Evolutionary conservation across 2,113 vertebrate species (phyloP).

Genomic region (Oreochromis tanganicae): DNA sequence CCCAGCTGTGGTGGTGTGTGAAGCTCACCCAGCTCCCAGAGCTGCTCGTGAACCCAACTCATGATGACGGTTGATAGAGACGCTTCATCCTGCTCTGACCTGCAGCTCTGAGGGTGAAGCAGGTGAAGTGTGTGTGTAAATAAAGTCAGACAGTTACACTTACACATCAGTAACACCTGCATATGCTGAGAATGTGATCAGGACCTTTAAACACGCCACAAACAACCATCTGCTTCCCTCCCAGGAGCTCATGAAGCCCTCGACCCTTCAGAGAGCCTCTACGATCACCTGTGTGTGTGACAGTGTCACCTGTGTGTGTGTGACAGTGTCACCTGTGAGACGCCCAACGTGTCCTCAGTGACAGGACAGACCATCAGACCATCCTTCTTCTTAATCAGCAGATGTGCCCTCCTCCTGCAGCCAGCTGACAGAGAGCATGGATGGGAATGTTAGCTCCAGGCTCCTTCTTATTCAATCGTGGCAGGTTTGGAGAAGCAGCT

Average conservation of each 20-base stretch:
- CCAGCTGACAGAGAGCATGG: neutral
- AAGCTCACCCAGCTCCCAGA: neutral
- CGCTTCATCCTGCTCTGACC: neutral
- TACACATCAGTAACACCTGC: accelerated
- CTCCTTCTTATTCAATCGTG: accelerated
- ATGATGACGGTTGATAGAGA: accelerated
- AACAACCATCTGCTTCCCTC: neutral
- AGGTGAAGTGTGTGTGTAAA: neutral
- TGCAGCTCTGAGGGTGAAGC: neutral
- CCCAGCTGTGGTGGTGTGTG: neutral
- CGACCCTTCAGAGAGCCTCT: neutral
- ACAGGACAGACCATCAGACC: neutral
- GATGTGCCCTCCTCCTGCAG: neutral
- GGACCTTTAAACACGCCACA: accelerated
- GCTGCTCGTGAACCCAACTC: neutral
- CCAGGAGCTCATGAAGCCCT: neutral
- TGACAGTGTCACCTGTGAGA: neutral
- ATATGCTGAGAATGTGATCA: neutral
- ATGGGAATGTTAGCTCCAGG: neutral
- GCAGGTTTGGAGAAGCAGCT: neutral
- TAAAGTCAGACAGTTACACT: accelerated
- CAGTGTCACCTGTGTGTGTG: neutral
- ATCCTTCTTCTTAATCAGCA: neutral
- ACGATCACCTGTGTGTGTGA: neutral
- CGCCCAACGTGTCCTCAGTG: neutral